Conservation (phyloP, 2,888 invertebrate genomes). For the Monoplex corrugatus region DNA sequence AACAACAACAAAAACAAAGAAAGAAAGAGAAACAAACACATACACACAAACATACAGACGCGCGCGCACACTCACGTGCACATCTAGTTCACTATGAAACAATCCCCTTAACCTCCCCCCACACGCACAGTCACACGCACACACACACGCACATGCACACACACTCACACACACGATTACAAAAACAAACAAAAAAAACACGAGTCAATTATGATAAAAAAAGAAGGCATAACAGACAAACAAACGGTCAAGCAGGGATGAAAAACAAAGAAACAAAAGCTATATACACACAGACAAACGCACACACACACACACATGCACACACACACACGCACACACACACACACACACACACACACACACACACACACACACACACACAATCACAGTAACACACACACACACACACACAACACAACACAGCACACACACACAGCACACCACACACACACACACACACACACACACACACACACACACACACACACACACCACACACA, state of each 20-base stretch:
- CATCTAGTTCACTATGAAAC: too few relatives aligned
- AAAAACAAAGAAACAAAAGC: too few relatives aligned
- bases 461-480: not conserved
- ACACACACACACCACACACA: not conserved
- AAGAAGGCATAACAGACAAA: too few relatives aligned
- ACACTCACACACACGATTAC: not conserved
- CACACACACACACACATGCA: not conserved
- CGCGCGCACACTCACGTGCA: not conserved
- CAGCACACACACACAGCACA: too few relatives aligned
- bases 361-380: constrained; percentile 28
- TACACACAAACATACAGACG: not conserved
- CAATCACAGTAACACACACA: constrained; percentile 68
- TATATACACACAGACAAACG: not conserved
- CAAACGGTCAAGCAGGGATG: not conserved
- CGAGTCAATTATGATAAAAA: not conserved
- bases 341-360: constrained; percentile 5
- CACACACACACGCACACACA: not conserved
- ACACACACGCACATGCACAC: not conserved
- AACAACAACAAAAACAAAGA: too few relatives aligned
- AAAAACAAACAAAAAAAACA: not conserved
- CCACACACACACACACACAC: not conserved
- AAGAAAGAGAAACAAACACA: too few relatives aligned
- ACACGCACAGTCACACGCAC: not conserved
- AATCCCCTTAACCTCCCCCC: too few relatives aligned
- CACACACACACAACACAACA: not conserved